Conservation (phyloP, 2,888 invertebrate genomes). For the Seladonia tumulorum region DNA sequence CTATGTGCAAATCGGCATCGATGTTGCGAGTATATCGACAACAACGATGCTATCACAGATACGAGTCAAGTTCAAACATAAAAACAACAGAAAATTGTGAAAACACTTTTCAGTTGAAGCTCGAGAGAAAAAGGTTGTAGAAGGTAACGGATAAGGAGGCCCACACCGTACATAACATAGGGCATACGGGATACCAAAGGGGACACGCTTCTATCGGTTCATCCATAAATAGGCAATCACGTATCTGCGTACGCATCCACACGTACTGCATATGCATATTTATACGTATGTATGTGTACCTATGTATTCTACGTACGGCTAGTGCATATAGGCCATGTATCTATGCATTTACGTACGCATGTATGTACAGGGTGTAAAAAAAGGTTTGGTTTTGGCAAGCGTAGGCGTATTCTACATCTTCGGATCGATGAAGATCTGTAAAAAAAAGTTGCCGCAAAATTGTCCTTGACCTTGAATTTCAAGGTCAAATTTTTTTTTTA, state of each 20-base stretch:
- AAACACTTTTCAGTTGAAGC: background rate
- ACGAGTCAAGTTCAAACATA: conserved; percentile 34
- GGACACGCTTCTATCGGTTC: conserved; percentile 1
- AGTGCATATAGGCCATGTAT: no score
- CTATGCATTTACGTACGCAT: no score
- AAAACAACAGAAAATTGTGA: conserved; percentile 36
- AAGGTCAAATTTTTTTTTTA: no score
- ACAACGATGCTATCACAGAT: conserved; percentile 38
- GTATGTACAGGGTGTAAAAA: no score
- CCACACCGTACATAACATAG: conserved; percentile 34
- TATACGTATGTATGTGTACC: background rate
- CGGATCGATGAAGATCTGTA: no score
- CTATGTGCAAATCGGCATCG: conserved; percentile 44
- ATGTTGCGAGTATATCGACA: conserved; percentile 48
- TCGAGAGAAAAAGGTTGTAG: background rate
- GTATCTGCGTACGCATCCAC: conserved; percentile 3
- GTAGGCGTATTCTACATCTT: no score
- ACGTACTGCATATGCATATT: background rate
- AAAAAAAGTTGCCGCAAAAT: no score
- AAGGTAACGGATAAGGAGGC: conserved; percentile 18
- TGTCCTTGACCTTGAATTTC: no score
- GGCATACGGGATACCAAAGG: background rate
- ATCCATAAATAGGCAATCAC: background rate
- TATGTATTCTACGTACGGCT: no score
- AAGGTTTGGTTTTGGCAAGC: no score